Percentiles rank a stretch among this genome's conserved stretches.
Evolutionary conservation across 2,113 vertebrate species (phyloP).

Genomic region (Falco punctatus): DNA sequence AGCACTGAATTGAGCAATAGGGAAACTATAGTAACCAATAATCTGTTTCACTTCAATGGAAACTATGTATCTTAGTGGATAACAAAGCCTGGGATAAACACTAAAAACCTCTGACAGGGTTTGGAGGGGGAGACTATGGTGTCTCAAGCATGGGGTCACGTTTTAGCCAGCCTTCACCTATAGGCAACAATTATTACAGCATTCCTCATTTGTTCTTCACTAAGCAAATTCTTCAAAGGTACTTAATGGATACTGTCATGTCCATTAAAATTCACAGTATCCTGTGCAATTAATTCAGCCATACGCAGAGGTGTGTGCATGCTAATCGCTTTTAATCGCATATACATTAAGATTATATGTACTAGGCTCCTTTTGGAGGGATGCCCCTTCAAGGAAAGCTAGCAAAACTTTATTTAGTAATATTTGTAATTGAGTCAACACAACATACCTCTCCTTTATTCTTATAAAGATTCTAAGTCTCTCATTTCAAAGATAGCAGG

Average conservation of each 20-base stretch:
- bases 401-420: not conserved
- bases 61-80: conserved; percentile 81
- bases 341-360: not conserved
- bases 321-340: not conserved
- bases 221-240: not conserved
- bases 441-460: not conserved
- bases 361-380: not conserved
- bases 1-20: conserved; percentile 70
- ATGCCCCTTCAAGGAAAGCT: not conserved
- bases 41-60: conserved; percentile 81
- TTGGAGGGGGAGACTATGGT: not conserved
- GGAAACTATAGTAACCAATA: conserved; percentile 86
- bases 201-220: not conserved
- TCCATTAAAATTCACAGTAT: conserved; percentile 26
- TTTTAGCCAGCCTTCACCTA: conserved; percentile 65
- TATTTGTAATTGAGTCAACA: not conserved
- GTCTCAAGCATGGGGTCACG: conserved; percentile 58
- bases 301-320: not conserved
- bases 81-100: conserved; percentile 80
- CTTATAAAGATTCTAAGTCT: not conserved
- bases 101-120: conserved; percentile 64
- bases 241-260: not conserved
- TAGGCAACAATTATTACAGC: conserved; percentile 48
- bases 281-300: not conserved
- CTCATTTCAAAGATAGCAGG: not conserved